Evolutionary conservation across 2,113 vertebrate genomes (phyloP).

Genomic region (Serinus canaria): DNA sequence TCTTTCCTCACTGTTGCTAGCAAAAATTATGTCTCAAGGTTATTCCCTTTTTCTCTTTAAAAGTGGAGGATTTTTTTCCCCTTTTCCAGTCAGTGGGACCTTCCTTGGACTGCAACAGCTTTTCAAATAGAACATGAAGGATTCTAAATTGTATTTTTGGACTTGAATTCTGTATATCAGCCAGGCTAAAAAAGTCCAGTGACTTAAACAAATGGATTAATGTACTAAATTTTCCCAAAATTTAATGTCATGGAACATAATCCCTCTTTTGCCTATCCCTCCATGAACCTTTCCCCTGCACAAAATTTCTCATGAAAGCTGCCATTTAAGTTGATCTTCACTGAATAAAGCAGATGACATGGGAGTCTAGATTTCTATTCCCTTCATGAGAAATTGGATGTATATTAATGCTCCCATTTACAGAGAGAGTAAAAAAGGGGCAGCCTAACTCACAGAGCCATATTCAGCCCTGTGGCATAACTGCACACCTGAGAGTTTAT

Average conservation of each 20-base stretch:
- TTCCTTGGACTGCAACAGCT: neutral
- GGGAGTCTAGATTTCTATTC: constrained; percentile 6
- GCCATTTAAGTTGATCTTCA: constrained; percentile 26
- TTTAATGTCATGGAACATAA: neutral
- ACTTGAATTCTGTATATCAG: neutral
- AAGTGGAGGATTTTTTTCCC: no score
- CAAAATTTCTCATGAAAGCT: neutral
- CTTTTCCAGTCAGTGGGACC: neutral
- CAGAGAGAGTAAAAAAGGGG: neutral
- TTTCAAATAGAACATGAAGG: neutral
- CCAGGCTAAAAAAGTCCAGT: neutral
- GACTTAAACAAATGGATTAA: neutral
- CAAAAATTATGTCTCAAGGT: neutral
- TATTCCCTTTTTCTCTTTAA: neutral
- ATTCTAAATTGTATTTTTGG: neutral
- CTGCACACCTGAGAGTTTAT: neutral
- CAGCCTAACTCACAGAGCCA: neutral
- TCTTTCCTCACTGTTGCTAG: neutral
- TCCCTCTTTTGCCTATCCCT: neutral
- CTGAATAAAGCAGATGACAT: neutral
- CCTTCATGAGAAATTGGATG: neutral
- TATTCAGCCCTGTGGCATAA: neutral
- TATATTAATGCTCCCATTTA: neutral
- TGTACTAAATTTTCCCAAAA: constrained; percentile 13
- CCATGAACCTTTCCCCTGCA: neutral